These are phyloP conservation scores for Cebus imitator DNA, from an alignment of 2,113 vertebrate species.

Conservation along the genomic window DNA sequence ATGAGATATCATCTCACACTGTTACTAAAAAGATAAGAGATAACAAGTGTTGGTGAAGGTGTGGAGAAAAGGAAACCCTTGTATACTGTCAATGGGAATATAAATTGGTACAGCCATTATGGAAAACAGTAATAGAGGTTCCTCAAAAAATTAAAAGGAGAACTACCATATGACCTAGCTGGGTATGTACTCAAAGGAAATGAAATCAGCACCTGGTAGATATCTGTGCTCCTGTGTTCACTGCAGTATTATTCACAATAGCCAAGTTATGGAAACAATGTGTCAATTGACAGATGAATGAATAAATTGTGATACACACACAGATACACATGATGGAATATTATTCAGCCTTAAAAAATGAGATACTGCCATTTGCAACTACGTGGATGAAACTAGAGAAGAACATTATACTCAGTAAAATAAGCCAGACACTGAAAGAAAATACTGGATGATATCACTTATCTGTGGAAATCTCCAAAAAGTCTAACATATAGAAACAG, in stretches of 20 bases:
- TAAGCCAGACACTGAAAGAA: not conserved
- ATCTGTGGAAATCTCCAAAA: not conserved
- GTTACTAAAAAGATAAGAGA: not conserved
- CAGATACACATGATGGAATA: not conserved
- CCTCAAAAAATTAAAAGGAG: not conserved
- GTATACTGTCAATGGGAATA: not conserved
- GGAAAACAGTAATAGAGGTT: not conserved
- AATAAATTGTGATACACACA: not conserved
- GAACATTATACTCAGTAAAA: not conserved
- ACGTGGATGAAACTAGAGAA: not conserved
- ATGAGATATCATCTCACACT: not conserved
- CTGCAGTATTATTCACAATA: not conserved
- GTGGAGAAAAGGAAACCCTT: not conserved
- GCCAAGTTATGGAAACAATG: not conserved
- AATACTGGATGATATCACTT: not conserved
- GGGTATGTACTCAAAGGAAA: not conserved
- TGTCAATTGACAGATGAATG: not conserved
- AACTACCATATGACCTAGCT: not conserved
- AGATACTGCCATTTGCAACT: not conserved
- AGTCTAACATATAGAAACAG: not conserved
- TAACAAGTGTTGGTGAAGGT: not conserved
- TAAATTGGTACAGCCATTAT: not conserved
- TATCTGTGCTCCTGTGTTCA: not conserved
- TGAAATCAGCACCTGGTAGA: not conserved
- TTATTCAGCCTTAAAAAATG: not conserved